These are phyloP conservation scores for Triplophysa tibetana DNA, from an alignment of 2,113 vertebrate species.

Conservation along the genomic window DNA sequence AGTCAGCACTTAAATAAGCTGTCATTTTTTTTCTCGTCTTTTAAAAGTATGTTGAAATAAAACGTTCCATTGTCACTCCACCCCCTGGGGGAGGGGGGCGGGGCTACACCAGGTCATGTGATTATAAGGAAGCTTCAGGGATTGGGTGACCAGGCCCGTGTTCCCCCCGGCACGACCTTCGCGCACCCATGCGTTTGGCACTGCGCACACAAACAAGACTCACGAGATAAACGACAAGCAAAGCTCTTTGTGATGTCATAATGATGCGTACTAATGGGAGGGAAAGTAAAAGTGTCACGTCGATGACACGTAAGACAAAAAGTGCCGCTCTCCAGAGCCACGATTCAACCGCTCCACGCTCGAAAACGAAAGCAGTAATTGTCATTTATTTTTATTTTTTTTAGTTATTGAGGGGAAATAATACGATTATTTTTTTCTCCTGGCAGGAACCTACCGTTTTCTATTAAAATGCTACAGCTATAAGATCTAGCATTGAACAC, in stretches of 20 bases:
- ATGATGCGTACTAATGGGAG: constrained; percentile 99
- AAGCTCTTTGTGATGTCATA: constrained; percentile 96
- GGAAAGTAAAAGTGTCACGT: constrained; percentile 93
- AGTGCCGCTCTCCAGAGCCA: constrained; percentile 70
- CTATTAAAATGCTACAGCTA: constrained; percentile 99
- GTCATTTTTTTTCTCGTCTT: constrained; percentile 69
- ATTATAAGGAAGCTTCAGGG: constrained; percentile 83
- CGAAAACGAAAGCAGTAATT: constrained; percentile 62
- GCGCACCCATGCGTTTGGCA: constrained; percentile 87
- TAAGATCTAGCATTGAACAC: constrained; percentile 99
- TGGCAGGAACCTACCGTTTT: constrained; percentile 99
- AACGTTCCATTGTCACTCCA: constrained; percentile 85
- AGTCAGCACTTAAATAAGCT: constrained; percentile 99
- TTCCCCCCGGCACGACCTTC: constrained; percentile 62
- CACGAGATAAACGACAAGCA: constrained; percentile 99
- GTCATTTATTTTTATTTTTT: constrained; percentile 36
- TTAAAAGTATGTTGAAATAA: constrained; percentile 89
- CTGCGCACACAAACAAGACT: constrained; percentile 99
- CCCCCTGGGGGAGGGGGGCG: constrained; percentile 65
- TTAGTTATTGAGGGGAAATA: constrained; percentile 92
- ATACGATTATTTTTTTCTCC: constrained; percentile 73
- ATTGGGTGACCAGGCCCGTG: constrained; percentile 72
- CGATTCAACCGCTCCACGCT: constrained; percentile 71
- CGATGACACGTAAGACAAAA: constrained; percentile 86
- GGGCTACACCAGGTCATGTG: constrained; percentile 83